Evolutionary conservation across 2,888 invertebrate genomes (phyloP).

Genomic region (Protophormia terraenovae): DNA sequence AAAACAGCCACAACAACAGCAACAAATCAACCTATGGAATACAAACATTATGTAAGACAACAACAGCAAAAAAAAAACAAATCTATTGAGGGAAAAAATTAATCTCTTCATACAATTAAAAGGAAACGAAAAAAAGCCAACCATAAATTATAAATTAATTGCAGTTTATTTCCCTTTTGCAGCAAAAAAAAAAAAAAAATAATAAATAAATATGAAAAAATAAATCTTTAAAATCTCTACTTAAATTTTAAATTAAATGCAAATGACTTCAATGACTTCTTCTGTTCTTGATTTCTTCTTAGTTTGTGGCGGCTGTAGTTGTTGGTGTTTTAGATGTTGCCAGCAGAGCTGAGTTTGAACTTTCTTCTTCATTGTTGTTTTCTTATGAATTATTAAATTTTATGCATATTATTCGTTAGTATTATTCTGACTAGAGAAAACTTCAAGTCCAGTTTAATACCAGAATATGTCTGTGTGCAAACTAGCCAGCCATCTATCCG

Average conservation of each 20-base stretch:
- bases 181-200: constrained; percentile 16
- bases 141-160: constrained; percentile 46
- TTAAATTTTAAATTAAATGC: constrained; percentile 57
- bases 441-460: constrained; percentile 31
- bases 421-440: constrained; percentile 32
- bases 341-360: background rate
- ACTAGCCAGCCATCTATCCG: background rate
- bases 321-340: background rate
- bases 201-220: background rate
- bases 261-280: constrained; percentile 54
- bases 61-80: background rate
- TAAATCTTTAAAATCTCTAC: constrained; percentile 46
- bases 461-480: background rate
- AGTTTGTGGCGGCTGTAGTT: background rate
- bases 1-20: constrained; percentile 54
- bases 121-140: constrained; percentile 13
- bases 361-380: constrained; percentile 3
- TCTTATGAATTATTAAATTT: constrained; percentile 53
- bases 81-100: background rate
- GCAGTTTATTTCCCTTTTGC: constrained; percentile 50
- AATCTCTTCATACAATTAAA: constrained; percentile 30
- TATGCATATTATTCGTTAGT: constrained; percentile 32
- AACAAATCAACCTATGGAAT: constrained; percentile 34
- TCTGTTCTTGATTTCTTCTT: too few relatives aligned
- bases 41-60: constrained; percentile 64